These are phyloP conservation scores for Dicyrtoma fusca DNA, from an alignment of 2,888 invertebrate species.

Conservation along the genomic window DNA sequence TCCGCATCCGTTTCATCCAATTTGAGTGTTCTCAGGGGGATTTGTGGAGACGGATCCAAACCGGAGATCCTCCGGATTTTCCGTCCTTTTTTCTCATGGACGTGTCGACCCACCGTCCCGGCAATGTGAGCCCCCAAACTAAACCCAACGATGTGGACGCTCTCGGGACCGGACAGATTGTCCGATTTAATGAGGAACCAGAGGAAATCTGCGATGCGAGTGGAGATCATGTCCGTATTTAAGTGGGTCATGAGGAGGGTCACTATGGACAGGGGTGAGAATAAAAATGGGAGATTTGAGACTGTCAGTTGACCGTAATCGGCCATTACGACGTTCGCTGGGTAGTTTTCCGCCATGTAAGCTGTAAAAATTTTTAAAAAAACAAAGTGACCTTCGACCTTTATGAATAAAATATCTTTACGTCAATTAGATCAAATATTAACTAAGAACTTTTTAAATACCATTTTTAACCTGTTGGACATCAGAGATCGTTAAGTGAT, in stretches of 20 bases:
- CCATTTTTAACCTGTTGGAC: constrained; percentile 38
- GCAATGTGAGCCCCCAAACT: constrained; percentile 28
- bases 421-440: neutral
- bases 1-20: constrained; percentile 20
- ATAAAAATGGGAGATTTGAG: constrained; percentile 22
- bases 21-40: neutral
- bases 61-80: constrained; percentile 29
- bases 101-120: constrained; percentile 7
- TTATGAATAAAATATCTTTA: too few relatives aligned
- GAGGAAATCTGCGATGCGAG: constrained; percentile 24
- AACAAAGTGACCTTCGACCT: neutral
- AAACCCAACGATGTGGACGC: constrained; percentile 33
- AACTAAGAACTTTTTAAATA: neutral
- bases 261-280: constrained; percentile 21
- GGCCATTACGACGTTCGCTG: constrained; percentile 36
- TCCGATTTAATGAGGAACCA: constrained; percentile 25
- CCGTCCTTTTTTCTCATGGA: neutral
- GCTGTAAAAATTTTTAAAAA: neutral
- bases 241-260: neutral
- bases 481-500: constrained; percentile 27
- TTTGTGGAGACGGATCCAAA: constrained; percentile 28
- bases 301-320: constrained; percentile 35
- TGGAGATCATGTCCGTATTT: constrained; percentile 20
- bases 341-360: neutral
- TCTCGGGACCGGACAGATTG: constrained; percentile 14